Base-by-base conservation (phyloP, 2,888 invertebrate species). In the Ophion costatus region DNA sequence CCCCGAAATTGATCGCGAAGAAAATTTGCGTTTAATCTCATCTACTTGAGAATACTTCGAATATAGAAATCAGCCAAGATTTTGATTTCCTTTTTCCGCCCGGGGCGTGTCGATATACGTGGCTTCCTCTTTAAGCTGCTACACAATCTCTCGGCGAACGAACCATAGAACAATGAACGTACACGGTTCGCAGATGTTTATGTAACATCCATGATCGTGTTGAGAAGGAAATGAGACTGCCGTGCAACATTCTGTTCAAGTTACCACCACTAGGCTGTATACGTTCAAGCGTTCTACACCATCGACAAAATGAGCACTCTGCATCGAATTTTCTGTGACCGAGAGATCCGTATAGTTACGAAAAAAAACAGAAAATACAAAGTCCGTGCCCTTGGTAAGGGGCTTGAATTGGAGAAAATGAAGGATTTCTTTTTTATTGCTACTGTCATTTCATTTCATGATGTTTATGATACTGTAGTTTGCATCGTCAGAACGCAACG, bases 141-240 rank as follows among this genome's bases (percentile, higher is more conserved):
- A 14, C 64, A 33, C 14, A 20, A 17, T 20, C 56, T 59, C 5
- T 29, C 20, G 76, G 42, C 70, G 57, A 56, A 63, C 66, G 33
- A 56, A 66, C 56, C 56, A 38, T 42, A 64, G 64, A 81, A 76
- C 75, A 81, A 76, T 76, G 70, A 76, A 64, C 67, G 45, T 70
- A 64, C 81, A 57, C 42, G 75, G 22, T 57, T 33, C 76, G 42
- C 20, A 42, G 64, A 76, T n/a, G 70, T 69, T 17, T 38, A 59
- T 59, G 59, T 38, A 22, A 20, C 51, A 56, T 33, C 64, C 33
- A 76, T 66, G 75, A 59, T 76, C 75, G 56, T 10, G 51, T 63
- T 76, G 61, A 76, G 70, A 76, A 70, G 81, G 75, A 81, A 81
- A 81, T 81, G 81, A 81, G 81, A 81, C 75, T 81, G 70, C 33